These are phyloP conservation scores for Microtus ochrogaster DNA, from an alignment of 2,113 vertebrate species.

Conservation along the genomic window DNA sequence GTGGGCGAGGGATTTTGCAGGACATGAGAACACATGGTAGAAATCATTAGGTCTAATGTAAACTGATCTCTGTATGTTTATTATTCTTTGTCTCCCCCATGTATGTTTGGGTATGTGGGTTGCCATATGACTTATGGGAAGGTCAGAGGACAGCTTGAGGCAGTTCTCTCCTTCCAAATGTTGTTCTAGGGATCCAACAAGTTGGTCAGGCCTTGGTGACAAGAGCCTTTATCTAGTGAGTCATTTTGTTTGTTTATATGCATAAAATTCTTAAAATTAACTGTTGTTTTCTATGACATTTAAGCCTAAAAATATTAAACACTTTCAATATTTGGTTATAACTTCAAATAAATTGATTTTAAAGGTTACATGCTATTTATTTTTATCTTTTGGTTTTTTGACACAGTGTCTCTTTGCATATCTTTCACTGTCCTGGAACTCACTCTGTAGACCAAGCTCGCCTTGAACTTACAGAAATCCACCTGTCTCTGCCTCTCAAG, in stretches of 20 bases:
- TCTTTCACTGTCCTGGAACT: background rate
- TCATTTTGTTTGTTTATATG: background rate
- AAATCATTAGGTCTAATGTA: background rate
- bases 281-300: background rate
- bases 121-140: background rate
- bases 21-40: background rate
- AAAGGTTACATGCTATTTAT: background rate
- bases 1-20: background rate
- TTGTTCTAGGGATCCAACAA: background rate
- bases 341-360: conserved; percentile 17
- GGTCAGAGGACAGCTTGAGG: background rate
- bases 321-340: conserved; percentile 38
- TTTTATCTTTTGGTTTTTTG: background rate
- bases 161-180: background rate
- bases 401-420: background rate
- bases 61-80: background rate
- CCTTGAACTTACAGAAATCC: background rate
- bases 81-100: background rate
- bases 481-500: background rate
- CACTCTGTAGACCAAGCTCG: background rate
- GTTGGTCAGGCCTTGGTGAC: background rate
- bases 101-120: background rate
- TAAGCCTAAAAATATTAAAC: conserved; percentile 11
- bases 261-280: background rate
- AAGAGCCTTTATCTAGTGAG: background rate